Conservation (phyloP, 1,140 invertebrate species). For the Riptortus pedestris region DNA sequence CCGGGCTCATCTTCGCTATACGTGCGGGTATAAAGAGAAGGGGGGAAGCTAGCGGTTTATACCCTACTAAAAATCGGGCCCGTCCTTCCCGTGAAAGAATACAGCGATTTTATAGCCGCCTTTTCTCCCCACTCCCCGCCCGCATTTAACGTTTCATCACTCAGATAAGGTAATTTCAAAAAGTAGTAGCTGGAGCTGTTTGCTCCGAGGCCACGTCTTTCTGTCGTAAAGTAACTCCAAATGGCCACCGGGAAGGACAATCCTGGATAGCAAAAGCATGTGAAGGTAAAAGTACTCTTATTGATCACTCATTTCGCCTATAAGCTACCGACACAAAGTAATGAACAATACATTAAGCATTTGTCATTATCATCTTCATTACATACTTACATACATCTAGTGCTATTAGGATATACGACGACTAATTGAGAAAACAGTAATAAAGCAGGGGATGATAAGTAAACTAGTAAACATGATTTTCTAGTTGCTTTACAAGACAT, state of each 20-base stretch:
- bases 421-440: too few relatives aligned
- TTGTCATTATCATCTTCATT: too few relatives aligned
- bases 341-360: too few relatives aligned
- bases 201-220: background rate
- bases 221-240: background rate
- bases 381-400: too few relatives aligned
- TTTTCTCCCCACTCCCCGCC: background rate
- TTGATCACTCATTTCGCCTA: too few relatives aligned
- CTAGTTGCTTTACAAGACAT: too few relatives aligned
- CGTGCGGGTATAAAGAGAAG: slow-evolving; percentile 22
- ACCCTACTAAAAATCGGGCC: slow-evolving; percentile 24
- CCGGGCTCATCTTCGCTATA: slow-evolving; percentile 22
- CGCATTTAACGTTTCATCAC: slow-evolving; percentile 9
- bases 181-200: background rate
- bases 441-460: too few relatives aligned
- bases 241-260: background rate
- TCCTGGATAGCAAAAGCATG: too few relatives aligned
- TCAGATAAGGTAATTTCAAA: background rate
- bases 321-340: too few relatives aligned
- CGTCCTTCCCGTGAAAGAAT: slow-evolving; percentile 24
- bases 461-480: too few relatives aligned
- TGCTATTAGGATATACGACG: too few relatives aligned
- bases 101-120: slow-evolving; percentile 26
- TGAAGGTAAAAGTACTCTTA: too few relatives aligned
- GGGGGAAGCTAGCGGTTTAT: slow-evolving; percentile 13